These are phyloP conservation scores for Panthera uncia DNA, from an alignment of 2,113 vertebrate genomes.

Conservation along the genomic window DNA sequence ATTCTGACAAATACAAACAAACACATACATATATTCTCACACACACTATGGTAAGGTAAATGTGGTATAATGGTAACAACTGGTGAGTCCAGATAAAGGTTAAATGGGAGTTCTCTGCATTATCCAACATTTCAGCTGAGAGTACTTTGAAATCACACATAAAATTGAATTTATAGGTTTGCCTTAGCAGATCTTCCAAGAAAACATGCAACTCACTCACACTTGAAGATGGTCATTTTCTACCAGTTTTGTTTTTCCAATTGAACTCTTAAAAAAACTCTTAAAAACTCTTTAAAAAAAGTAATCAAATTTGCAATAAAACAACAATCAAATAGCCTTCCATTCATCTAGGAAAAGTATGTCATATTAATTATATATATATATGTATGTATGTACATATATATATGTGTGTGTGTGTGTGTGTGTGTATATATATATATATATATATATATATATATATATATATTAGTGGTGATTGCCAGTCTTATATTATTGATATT, in stretches of 20 bases:
- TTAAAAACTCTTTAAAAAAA: not conserved
- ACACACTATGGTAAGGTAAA: not conserved
- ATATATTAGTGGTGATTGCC: not conserved
- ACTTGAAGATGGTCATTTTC: not conserved
- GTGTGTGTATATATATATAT: not conserved
- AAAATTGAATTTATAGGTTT: not conserved
- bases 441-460: not conserved
- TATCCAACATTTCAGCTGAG: not conserved
- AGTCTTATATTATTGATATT: not conserved
- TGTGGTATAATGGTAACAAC: not conserved
- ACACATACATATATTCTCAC: not conserved
- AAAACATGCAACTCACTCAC: slow-evolving; percentile 3
- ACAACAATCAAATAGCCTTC: not conserved
- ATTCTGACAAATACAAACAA: not conserved
- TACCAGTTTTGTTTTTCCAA: not conserved
- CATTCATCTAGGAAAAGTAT: not conserved
- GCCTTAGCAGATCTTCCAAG: not conserved
- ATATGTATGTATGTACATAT: not conserved
- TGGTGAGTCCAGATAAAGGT: not conserved
- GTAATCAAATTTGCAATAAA: not conserved
- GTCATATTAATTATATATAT: not conserved
- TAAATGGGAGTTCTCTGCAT: not conserved
- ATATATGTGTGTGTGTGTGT: not conserved
- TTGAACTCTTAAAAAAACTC: not conserved
- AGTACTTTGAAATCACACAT: not conserved